phyloP scores from a whole-genome alignment of 35 echinoderm and acorn worm genomes.

The Hemicentrotus pulcherrimus region DNA sequence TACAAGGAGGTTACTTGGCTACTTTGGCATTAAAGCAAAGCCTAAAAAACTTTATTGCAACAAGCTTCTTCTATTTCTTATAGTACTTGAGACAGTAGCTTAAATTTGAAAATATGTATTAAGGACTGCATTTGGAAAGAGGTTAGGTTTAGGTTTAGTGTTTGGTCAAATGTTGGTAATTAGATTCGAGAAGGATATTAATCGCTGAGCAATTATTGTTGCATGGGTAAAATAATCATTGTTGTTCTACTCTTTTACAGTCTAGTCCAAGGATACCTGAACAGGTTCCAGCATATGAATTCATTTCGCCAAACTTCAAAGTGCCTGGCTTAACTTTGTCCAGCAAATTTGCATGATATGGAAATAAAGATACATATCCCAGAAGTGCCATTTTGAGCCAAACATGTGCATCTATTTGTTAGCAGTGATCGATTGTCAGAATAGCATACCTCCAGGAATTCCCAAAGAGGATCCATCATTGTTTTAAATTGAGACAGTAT shows the following conservation, averaged over 20 bases:
- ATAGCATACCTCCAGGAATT: background rate
- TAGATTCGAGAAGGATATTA: no score
- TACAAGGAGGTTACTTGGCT: background rate
- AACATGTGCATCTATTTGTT: background rate
- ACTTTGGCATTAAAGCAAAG: background rate
- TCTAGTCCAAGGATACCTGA: background rate
- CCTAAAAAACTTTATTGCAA: background rate
- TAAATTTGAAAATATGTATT: no score
- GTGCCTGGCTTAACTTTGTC: background rate
- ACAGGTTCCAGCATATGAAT: background rate
- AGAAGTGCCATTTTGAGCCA: background rate
- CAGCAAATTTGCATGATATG: background rate
- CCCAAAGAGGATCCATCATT: background rate
- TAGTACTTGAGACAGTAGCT: no score
- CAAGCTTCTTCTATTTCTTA: background rate
- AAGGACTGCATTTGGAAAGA: no score
- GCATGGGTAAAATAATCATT: no score
- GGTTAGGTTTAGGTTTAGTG: no score
- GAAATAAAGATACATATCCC: background rate
- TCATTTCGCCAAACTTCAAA: background rate
- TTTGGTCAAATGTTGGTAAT: no score
- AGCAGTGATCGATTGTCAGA: background rate
- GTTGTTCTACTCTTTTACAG: background rate
- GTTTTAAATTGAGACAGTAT: background rate
- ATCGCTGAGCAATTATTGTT: no score